These are phyloP conservation scores for Tetanocera ferruginea DNA, from an alignment of 2,888 invertebrate species.

Conservation along the genomic window DNA sequence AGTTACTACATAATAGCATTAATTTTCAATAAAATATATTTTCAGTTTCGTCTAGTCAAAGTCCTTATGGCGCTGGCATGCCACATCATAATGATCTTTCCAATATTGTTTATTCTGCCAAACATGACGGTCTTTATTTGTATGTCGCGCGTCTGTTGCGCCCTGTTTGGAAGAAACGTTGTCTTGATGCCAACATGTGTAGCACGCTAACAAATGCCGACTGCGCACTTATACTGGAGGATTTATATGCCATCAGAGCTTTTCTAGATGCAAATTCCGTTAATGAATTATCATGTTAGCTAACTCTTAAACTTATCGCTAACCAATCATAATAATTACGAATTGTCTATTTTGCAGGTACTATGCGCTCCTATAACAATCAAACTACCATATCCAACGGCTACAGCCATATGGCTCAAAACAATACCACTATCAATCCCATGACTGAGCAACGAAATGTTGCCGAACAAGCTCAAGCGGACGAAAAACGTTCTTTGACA, in stretches of 20 bases:
- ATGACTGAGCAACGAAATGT: constrained; percentile 64
- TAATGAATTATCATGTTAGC: constrained; percentile 64
- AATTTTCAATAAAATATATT: neutral
- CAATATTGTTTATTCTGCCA: constrained; percentile 77
- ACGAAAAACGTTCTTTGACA: constrained; percentile 83
- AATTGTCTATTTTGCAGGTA: constrained; percentile 48
- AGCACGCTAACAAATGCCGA: constrained; percentile 80
- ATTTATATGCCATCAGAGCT: constrained; percentile 80
- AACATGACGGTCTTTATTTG: constrained; percentile 94
- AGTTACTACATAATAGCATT: neutral
- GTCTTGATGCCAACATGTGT: constrained; percentile 78
- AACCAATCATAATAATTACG: neutral
- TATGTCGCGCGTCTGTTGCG: constrained; percentile 90
- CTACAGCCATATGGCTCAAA: constrained; percentile 55
- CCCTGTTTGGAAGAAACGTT: constrained; percentile 88
- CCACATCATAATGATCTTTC: constrained; percentile 56
- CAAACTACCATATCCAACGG: constrained; percentile 56
- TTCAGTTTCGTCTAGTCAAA: constrained; percentile 24
- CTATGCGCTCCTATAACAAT: constrained; percentile 54
- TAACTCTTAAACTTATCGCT: neutral
- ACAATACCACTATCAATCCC: constrained; percentile 49
- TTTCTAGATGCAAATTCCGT: constrained; percentile 81
- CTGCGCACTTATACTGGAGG: constrained; percentile 80
- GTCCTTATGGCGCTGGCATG: constrained; percentile 41
- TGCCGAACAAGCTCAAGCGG: constrained; percentile 72